Evolutionary conservation across 2,888 invertebrate species (phyloP).

Genomic region (Heliconius ismenius): DNA sequence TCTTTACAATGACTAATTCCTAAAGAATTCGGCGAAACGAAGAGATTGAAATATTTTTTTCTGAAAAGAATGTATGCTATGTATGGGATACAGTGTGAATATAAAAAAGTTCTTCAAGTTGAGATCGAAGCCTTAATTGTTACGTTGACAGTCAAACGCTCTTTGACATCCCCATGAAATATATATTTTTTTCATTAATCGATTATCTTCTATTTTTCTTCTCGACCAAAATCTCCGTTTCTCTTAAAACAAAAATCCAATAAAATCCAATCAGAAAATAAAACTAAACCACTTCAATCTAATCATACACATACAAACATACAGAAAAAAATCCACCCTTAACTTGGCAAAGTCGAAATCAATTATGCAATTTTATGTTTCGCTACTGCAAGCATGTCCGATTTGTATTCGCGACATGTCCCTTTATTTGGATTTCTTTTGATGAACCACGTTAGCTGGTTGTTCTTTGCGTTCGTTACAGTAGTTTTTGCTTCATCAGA

Average conservation of each 20-base stretch:
- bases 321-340: not conserved
- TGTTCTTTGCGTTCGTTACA: slow-evolving; percentile 52
- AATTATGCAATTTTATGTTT: slow-evolving; percentile 78
- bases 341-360: slow-evolving; percentile 65
- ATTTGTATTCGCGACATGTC: slow-evolving; percentile 72
- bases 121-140: too few relatives aligned
- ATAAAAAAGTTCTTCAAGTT: not conserved
- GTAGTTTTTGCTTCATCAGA: slow-evolving; percentile 46
- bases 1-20: too few relatives aligned
- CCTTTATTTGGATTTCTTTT: slow-evolving; percentile 77
- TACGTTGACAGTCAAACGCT: too few relatives aligned
- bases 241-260: not conserved
- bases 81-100: not conserved
- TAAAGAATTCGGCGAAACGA: too few relatives aligned
- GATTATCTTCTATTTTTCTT: too few relatives aligned
- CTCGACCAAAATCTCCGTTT: not conserved
- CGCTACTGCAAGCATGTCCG: slow-evolving; percentile 62
- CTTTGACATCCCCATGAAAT: too few relatives aligned
- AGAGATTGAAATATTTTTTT: too few relatives aligned
- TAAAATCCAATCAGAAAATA: not conserved
- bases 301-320: not conserved
- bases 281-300: not conserved
- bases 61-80: too few relatives aligned
- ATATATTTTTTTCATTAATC: too few relatives aligned
- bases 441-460: slow-evolving; percentile 64